A percentile compares a stretch with the other conserved stretches of the same genome.
These are phyloP conservation scores for Liodrosophila aerea DNA, from an alignment of 2,888 invertebrate species.

Conservation along the genomic window DNA sequence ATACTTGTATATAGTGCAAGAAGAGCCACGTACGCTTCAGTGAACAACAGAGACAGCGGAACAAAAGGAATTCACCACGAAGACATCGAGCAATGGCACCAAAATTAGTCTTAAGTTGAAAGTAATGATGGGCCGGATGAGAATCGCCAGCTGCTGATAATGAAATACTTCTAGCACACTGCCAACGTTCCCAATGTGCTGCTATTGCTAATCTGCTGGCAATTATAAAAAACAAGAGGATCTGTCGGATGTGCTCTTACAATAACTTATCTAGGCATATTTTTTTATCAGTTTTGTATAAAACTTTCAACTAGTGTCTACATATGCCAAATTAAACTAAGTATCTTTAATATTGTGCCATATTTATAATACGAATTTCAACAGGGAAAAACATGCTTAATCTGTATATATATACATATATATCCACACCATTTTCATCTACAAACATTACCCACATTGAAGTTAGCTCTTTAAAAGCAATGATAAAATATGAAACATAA, in stretches of 20 bases:
- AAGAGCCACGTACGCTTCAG: conserved; percentile 19
- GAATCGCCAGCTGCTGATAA: conserved; percentile 71
- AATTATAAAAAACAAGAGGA: conserved; percentile 39
- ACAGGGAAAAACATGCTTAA: too few relatives aligned
- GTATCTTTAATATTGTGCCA: too few relatives aligned
- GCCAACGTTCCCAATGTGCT: conserved; percentile 16
- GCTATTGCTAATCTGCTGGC: conserved; percentile 42
- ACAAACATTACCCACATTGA: too few relatives aligned
- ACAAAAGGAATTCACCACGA: conserved; percentile 16
- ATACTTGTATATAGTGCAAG: conserved; percentile 16
- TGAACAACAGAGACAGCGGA: conserved; percentile 12
- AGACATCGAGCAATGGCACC: conserved; percentile 40
- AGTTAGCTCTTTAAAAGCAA: conserved; percentile 26
- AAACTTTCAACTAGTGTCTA: too few relatives aligned
- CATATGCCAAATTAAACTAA: too few relatives aligned
- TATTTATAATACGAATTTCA: too few relatives aligned
- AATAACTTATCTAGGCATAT: too few relatives aligned
- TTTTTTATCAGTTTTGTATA: too few relatives aligned
- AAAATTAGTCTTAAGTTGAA: conserved; percentile 70
- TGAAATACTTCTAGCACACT: conserved; percentile 36
- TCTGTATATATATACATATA: too few relatives aligned
- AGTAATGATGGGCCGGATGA: conserved; percentile 67
- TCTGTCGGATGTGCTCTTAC: too few relatives aligned
- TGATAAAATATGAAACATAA: conserved; percentile 2
- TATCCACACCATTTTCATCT: too few relatives aligned